Conservation (phyloP, 2,113 vertebrate genomes). For the Pangasianodon gigas region DNA sequence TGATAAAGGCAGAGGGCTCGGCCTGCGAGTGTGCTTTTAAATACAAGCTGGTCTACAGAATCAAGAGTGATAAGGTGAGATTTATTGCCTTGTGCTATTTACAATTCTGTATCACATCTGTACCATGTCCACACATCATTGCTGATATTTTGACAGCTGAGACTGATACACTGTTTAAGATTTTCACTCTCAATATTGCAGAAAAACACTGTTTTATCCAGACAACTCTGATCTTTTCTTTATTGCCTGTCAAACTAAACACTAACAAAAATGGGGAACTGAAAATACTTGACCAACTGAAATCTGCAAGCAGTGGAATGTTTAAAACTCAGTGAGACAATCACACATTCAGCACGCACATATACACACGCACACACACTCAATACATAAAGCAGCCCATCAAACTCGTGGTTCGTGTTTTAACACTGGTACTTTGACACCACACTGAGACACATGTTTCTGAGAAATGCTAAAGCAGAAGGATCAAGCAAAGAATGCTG, state of each 20-base stretch:
- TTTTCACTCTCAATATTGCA: neutral
- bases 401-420: neutral
- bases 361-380: neutral
- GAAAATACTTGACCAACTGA: slow-evolving; percentile 48
- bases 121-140: neutral
- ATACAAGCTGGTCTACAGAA: neutral
- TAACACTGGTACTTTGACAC: slow-evolving; percentile 9
- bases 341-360: neutral
- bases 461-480: slow-evolving; percentile 22
- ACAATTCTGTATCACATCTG: neutral
- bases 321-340: slow-evolving; percentile 3
- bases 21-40: neutral
- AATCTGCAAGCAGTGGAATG: slow-evolving; percentile 24
- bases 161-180: neutral
- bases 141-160: neutral
- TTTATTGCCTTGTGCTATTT: neutral
- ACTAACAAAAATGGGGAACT: slow-evolving; percentile 31
- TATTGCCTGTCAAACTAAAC: slow-evolving; percentile 5
- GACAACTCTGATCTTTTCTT: neutral
- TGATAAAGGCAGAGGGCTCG: neutral
- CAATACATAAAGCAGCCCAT: neutral
- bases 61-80: neutral
- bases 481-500: slow-evolving; percentile 30
- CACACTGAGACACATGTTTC: neutral
- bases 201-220: neutral